Conservation (phyloP, 2,797 vertebrate species). For the Tinamus major region DNA sequence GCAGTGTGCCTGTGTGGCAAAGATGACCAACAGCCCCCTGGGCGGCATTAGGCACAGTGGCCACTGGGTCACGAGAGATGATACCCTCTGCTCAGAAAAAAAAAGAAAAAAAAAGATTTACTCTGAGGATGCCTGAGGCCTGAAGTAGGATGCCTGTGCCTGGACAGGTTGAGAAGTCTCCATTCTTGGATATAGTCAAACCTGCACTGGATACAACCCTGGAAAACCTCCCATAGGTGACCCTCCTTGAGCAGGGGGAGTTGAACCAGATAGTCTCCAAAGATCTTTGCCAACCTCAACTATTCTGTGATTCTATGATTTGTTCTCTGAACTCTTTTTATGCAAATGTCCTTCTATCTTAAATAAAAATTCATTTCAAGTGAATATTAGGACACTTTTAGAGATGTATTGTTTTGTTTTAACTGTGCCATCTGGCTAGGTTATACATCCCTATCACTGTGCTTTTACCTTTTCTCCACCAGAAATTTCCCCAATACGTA, state of each 20-base stretch:
- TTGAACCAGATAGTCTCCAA: background rate
- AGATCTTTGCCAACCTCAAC: background rate
- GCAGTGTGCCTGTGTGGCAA: background rate
- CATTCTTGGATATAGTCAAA: background rate
- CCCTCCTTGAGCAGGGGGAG: background rate
- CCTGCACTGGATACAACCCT: background rate
- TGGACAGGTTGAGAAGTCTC: background rate
- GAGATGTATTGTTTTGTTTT: slow-evolving; percentile 27
- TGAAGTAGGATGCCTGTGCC: background rate
- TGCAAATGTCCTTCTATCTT: slow-evolving; percentile 13
- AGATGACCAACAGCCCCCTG: background rate
- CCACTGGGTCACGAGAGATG: background rate
- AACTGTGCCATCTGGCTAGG: slow-evolving; percentile 36
- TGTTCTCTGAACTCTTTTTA: slow-evolving; percentile 11
- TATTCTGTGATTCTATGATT: background rate
- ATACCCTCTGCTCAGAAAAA: background rate
- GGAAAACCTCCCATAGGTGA: background rate
- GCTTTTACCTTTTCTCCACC: slow-evolving; percentile 13
- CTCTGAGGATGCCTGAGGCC: background rate
- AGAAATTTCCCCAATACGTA: background rate
- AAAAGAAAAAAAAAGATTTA: background rate
- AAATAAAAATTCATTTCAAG: slow-evolving; percentile 39
- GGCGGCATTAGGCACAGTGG: background rate
- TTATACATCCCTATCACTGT: slow-evolving; percentile 11
- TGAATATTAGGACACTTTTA: slow-evolving; percentile 28